Evolutionary conservation across 92 coral and sea anemone genomes (phyloP).

Genomic region (Porites lobata): DNA sequence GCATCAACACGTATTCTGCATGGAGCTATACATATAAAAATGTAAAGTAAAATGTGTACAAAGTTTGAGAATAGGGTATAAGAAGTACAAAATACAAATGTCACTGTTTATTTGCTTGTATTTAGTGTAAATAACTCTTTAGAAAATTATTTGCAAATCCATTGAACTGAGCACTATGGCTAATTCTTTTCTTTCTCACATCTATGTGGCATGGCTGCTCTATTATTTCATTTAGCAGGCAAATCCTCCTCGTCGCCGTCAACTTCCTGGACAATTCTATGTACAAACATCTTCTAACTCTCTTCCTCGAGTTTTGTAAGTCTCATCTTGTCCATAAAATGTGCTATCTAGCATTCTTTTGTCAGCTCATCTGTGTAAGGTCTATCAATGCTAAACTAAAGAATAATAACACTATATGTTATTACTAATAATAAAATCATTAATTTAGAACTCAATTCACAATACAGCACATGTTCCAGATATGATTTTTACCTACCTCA

Average conservation of each 20-base stretch:
- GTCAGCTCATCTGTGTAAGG: no score
- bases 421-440: not conserved
- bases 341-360: not conserved
- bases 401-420: not conserved
- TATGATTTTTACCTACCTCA: no score
- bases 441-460: not conserved
- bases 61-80: no score
- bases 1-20: no score
- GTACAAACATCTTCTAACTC: conserved; percentile 74
- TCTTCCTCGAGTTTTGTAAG: conserved; percentile 72
- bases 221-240: conserved; percentile 49
- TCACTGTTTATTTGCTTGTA: no score
- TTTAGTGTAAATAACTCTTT: no score
- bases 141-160: no score
- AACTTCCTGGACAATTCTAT: conserved; percentile 72
- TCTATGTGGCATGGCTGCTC: conserved; percentile 9
- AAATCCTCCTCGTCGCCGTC: conserved; percentile 53
- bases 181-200: conserved; percentile 2
- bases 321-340: conserved; percentile 10
- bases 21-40: no score
- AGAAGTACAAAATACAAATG: no score
- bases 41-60: no score
- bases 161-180: not conserved
- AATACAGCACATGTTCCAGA: no score
- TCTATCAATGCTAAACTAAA: not conserved